A percentile compares a stretch with the other conserved stretches of the same genome.
phyloP scores from a whole-genome alignment of 2,113 vertebrate species.

The Ovis canadensis region DNA sequence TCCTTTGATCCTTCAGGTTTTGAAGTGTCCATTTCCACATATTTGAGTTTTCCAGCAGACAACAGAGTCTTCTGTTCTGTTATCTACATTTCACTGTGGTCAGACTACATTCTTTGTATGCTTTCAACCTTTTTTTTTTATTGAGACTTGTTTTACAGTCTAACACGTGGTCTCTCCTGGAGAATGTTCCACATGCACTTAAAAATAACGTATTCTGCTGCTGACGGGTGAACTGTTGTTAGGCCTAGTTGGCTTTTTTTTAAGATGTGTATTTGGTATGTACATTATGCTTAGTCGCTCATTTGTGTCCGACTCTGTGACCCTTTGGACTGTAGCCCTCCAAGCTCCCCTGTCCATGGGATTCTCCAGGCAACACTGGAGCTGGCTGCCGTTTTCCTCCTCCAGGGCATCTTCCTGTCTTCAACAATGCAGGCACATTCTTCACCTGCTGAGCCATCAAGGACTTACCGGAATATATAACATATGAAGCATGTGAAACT shows the following conservation, averaged over 20 bases:
- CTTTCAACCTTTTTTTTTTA: not conserved
- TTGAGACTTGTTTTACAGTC: not conserved
- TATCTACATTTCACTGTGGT: not conserved
- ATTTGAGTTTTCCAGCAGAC: not conserved
- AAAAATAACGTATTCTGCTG: no score
- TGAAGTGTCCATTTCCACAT: not conserved
- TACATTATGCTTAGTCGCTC: not conserved
- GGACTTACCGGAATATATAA: not conserved
- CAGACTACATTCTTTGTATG: not conserved
- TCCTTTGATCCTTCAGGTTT: not conserved
- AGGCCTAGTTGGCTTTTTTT: not conserved
- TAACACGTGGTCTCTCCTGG: not conserved
- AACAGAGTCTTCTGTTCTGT: not conserved
- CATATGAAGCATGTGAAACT: not conserved
- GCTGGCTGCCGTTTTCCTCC: not conserved
- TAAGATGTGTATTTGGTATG: not conserved
- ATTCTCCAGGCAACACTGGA: not conserved
- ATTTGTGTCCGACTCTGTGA: not conserved
- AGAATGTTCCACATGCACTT: not conserved
- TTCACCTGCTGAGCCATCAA: not conserved
- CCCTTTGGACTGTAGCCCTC: not conserved
- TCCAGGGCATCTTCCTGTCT: not conserved
- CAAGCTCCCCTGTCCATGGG: not conserved
- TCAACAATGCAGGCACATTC: not conserved
- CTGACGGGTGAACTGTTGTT: not conserved